Evolutionary conservation across 1,140 invertebrate genomes (phyloP).

Genomic region (Dendroctonus ponderosae): DNA sequence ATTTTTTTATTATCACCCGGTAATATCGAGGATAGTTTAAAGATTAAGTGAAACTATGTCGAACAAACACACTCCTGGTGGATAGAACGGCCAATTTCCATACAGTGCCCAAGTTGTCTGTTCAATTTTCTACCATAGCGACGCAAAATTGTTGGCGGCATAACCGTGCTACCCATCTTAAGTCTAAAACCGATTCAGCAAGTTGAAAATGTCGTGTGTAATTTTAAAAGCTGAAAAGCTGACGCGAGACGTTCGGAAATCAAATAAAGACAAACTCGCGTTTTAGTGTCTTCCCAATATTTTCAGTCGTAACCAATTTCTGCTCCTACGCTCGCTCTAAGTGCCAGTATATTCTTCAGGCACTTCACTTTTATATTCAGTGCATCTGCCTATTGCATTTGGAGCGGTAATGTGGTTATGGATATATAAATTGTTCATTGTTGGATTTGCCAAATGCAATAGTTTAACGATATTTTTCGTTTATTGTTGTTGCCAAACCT

Average conservation of each 20-base stretch:
- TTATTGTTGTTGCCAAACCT: too few species aligned
- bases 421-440: too few species aligned
- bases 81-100: neutral
- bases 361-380: too few species aligned
- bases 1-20: too few species aligned
- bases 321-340: conserved; percentile 1
- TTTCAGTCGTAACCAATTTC: conserved; percentile 28
- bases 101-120: conserved; percentile 13
- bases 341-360: conserved; percentile 1
- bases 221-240: conserved; percentile 22
- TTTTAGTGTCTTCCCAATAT: conserved; percentile 30
- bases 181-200: conserved; percentile 22
- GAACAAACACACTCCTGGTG: neutral
- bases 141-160: conserved; percentile 22
- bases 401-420: too few species aligned
- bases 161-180: conserved; percentile 22
- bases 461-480: too few species aligned
- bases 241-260: conserved; percentile 26
- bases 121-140: conserved; percentile 8
- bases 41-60: too few species aligned
- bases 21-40: too few species aligned
- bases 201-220: conserved; percentile 24
- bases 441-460: too few species aligned
- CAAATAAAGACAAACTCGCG: conserved; percentile 31
- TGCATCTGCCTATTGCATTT: too few species aligned